Evolutionary conservation across 2,888 invertebrate genomes (phyloP).

Genomic region (Hedya salicella): DNA sequence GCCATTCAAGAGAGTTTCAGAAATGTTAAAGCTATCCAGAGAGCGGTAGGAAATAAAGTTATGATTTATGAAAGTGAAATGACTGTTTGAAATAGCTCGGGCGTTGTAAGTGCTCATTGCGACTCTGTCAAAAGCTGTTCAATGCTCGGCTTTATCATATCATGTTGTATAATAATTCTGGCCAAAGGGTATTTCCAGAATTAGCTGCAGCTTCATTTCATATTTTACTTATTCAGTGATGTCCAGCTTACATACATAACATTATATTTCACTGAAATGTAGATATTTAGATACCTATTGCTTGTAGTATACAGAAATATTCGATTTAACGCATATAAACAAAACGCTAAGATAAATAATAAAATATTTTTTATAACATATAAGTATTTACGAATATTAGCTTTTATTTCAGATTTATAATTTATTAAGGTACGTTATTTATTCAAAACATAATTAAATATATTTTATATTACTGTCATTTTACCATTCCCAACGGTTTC

Average conservation of each 20-base stretch:
- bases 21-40: conserved; percentile 53
- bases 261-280: background rate
- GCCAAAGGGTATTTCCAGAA: background rate
- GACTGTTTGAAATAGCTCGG: conserved; percentile 62
- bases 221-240: background rate
- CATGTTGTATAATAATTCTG: conserved; percentile 9
- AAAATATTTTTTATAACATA: no score
- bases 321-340: no score
- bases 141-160: conserved; percentile 25
- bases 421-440: no score
- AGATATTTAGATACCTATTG: background rate
- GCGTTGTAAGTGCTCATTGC: conserved; percentile 53
- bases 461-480: no score
- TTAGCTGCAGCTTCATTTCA: background rate
- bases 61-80: conserved; percentile 70
- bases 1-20: conserved; percentile 48
- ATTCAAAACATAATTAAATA: no score
- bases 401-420: no score
- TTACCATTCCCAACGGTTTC: no score
- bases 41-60: conserved; percentile 68
- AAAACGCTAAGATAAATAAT: no score
- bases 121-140: conserved; percentile 50
- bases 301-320: no score
- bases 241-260: background rate
- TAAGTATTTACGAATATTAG: no score